Conservation (phyloP, 2,797 vertebrate genomes). For the Sardinella longiceps region DNA sequence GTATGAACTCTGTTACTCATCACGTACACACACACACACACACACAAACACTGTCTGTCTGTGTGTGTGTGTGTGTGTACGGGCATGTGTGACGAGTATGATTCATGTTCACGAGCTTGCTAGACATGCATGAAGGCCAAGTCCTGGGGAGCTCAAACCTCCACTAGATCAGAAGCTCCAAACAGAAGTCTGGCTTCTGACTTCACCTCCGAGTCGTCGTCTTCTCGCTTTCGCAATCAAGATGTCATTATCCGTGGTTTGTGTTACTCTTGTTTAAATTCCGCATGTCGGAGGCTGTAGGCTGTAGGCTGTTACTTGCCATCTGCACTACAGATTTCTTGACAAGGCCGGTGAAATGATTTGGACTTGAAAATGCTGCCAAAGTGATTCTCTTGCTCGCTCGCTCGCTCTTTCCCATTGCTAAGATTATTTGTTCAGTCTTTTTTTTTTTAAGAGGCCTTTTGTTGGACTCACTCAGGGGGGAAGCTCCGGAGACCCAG, state of each 20-base stretch:
- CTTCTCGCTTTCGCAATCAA: neutral
- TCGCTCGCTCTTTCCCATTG: neutral
- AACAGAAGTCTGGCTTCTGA: constrained; percentile 16
- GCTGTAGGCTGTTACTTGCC: neutral
- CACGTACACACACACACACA: neutral
- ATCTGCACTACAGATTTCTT: constrained; percentile 17
- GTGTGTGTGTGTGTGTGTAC: too few relatives aligned
- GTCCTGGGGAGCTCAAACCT: neutral
- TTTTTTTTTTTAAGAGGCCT: constrained; percentile 50
- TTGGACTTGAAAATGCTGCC: neutral
- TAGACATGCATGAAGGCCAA: neutral
- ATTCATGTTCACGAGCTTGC: neutral
- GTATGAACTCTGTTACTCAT: neutral
- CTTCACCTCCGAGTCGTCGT: neutral
- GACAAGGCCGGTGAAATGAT: neutral
- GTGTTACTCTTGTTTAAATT: neutral
- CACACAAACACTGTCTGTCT: too few relatives aligned
- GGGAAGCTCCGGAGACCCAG: constrained; percentile 57
- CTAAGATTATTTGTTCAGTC: constrained; percentile 43
- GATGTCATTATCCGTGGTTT: constrained; percentile 8
- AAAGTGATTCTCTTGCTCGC: neutral
- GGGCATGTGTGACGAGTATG: neutral
- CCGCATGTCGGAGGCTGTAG: neutral
- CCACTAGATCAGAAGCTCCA: neutral
- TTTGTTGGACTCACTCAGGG: constrained; percentile 46